Evolutionary conservation across 1,140 invertebrate genomes (phyloP), one percentile per base, ranked within the genome.

Genomic region (Potamilus streckersoni): DNA sequence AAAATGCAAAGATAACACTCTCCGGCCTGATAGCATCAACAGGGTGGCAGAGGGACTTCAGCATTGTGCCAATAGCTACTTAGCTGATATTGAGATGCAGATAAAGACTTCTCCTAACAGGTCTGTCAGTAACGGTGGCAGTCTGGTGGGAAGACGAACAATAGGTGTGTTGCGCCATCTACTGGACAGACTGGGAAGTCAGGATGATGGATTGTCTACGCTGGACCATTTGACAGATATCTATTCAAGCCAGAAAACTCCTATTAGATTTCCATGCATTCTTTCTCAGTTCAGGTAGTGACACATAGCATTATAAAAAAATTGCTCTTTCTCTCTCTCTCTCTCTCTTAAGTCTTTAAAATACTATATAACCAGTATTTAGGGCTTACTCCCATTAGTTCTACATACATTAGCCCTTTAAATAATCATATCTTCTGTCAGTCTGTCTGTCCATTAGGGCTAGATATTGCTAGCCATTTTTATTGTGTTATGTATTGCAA

Each of bases 211-310:
- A 15, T 61, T 68, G 57, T 65, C 49, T 38, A 74, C 77, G 23
- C 64, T 80, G 19, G 74, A 82, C 69, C 82, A 80, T 67, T 73
- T 87, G 20, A 80, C 78, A 73, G 85, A 87, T 66, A 75, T 81
- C 1, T 80, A 83, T 69, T 84, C 82, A 20, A 85, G 82, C 75
- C 84, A 85, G 65, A 80, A 82, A 60, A 87, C 85, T 55, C 85
- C 85, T 23, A 67, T 85, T n/a, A 68, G 82, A 49, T 85, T 87
- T 57, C 84, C 84, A 31, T 84, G 76, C 27, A 68, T 85, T 8
- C 55, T 87, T n/a, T 82, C 84, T 16, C 80, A 85, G 67, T 87
- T 87, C 79, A 85, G 84, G 85, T 87, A 58, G 58, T 49, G 38
- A 49, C 38, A 49, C 11, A 49, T 49, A 49, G 38, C 38, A 49